Evolutionary conservation across 1,140 invertebrate species (phyloP), one percentile per base, ranked within the genome.

Genomic region (Drosophila pruinosa): DNA sequence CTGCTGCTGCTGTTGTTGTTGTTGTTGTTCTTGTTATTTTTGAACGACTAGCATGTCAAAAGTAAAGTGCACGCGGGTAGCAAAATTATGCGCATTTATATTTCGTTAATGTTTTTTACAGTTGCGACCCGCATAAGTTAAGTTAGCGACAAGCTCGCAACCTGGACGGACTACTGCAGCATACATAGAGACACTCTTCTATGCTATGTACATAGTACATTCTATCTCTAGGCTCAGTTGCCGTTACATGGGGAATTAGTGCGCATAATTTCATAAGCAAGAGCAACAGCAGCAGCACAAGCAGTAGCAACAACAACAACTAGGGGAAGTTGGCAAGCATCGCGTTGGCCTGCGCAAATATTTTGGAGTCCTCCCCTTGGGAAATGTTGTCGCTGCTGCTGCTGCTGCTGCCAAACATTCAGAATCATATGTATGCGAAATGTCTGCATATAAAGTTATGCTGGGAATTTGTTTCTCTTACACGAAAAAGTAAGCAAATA

Each of bases 191-290:
- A 12, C 10, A 45, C 39, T 56, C 1, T 31, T 39, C 15, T 17
- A 1, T 38, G 15, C 3, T 39, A 17, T 39, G 7, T 17, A 39
- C 15, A 39, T 24, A 47, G 41, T 45, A 12, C 41, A 57, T 54
- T 65, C 64, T 67, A 63, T 75, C 72, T 65, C 54, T 75, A 70
- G 73, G 45, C 69, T 63, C 58, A 70, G 64, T 58, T 64, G 45
- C 47, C 65, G 73, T 81, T 86, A 78, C 81, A 78, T 86, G 81
- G 82, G 82, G 82, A 85, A 85, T 85, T 85, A 85, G 81, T 85
- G 81, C 70, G 81, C 81, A 85, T 86, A 86, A 85, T 85, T 86
- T 85, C 81, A 80, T 81, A 86, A 83, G 64, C 73, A 80, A 71
- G 64, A 71, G 12, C 34, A 28, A 28, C 36, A 41, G 39, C 19